phyloP scores from a whole-genome alignment of 2,797 vertebrate genomes.

The Hephaestus fuliginosus region DNA sequence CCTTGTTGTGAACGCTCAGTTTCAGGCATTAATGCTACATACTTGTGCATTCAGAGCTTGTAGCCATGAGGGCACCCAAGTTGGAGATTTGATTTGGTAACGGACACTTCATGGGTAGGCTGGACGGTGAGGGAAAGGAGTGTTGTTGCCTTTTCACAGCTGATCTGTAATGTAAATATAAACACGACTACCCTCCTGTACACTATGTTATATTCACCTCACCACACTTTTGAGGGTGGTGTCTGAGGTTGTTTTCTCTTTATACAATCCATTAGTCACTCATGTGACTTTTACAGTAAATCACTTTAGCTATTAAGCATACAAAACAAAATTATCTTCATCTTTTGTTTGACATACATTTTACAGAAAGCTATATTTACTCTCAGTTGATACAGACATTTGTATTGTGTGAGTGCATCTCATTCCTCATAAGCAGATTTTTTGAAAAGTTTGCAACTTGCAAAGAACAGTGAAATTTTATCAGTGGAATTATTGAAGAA shows the following conservation, averaged over 20 bases:
- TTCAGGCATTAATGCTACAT: not conserved
- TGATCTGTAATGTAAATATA: not conserved
- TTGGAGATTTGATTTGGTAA: constrained; percentile 11
- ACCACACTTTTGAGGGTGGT: not conserved
- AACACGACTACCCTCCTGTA: not conserved
- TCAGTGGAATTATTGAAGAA: too few relatives aligned
- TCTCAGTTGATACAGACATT: not conserved
- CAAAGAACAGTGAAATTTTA: too few relatives aligned
- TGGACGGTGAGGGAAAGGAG: not conserved
- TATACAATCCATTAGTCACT: not conserved
- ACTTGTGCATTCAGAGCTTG: not conserved
- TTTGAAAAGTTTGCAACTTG: not conserved
- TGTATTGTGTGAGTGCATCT: not conserved
- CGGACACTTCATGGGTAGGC: not conserved
- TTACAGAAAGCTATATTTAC: not conserved
- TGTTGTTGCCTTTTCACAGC: not conserved
- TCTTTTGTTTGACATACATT: not conserved
- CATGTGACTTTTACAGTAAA: not conserved
- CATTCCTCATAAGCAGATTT: not conserved
- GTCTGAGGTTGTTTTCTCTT: not conserved
- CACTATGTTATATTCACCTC: not conserved
- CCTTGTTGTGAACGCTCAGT: not conserved
- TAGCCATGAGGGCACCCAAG: not conserved
- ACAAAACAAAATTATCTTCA: not conserved
- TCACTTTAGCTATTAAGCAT: not conserved